Conservation (phyloP, 2,888 invertebrate genomes). For the Ophion obscuratus region DNA sequence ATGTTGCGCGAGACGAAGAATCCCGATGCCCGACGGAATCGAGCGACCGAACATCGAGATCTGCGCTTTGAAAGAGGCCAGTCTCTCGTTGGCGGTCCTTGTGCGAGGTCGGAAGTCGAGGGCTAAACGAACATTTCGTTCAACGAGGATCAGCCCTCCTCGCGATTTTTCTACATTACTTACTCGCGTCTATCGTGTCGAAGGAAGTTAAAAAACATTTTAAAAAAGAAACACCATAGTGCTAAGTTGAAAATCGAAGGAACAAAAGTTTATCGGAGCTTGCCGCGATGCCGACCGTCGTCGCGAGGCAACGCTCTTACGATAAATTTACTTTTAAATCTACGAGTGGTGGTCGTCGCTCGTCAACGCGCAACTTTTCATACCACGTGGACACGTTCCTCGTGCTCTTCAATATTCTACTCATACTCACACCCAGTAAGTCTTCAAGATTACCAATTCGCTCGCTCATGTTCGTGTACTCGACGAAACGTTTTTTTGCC, state of each 20-base stretch:
- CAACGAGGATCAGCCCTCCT: conserved; percentile 14
- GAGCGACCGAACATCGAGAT: conserved; percentile 70
- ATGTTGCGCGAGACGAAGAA: conserved; percentile 71
- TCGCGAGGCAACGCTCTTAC: conserved; percentile 65
- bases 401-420: conserved; percentile 72
- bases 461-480: not conserved
- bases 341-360: conserved; percentile 45
- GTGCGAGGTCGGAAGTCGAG: conserved; percentile 69
- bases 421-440: conserved; percentile 72
- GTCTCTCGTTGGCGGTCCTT: conserved; percentile 78
- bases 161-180: conserved; percentile 10
- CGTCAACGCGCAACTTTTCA: conserved; percentile 63
- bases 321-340: conserved; percentile 60
- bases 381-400: conserved; percentile 75
- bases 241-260: not conserved
- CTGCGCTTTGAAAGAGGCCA: conserved; percentile 69
- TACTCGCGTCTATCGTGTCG: conserved; percentile 1
- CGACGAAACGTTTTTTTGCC: not conserved
- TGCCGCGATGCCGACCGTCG: conserved; percentile 70
- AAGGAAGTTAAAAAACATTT: not conserved
- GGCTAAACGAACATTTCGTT: conserved; percentile 23
- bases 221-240: not conserved
- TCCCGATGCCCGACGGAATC: conserved; percentile 70
- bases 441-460: conserved; percentile 26
- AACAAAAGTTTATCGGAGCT: conserved; percentile 39